phyloP scores from a whole-genome alignment of 2,888 invertebrate genomes.

The Idaea biselata region DNA sequence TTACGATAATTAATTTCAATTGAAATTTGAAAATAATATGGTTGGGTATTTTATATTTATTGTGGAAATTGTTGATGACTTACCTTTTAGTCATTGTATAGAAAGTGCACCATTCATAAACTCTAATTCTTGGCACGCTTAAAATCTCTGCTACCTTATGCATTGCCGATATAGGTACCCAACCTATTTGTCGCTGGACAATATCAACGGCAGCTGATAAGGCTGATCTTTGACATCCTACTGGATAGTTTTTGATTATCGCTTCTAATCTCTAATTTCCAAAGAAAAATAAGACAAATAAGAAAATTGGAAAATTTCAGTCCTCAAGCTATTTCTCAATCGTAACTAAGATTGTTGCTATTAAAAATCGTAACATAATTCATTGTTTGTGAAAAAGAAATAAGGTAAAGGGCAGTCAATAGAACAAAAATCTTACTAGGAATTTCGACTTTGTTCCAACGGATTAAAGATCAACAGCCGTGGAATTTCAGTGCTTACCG shows the following conservation, averaged over 20 bases:
- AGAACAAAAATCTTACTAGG: no score
- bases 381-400: no score
- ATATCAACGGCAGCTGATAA: conserved; percentile 55
- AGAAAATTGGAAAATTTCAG: background rate
- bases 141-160: conserved; percentile 64
- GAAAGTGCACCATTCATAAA: conserved; percentile 68
- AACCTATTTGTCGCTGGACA: conserved; percentile 68
- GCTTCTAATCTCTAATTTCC: conserved; percentile 54
- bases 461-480: no score
- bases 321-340: no score
- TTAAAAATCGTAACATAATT: conserved; percentile 9
- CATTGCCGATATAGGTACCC: conserved; percentile 72
- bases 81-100: conserved; percentile 67
- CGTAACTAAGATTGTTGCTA: no score
- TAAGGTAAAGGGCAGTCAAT: no score
- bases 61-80: background rate
- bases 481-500: conserved; percentile 34
- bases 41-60: no score
- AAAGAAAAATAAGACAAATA: conserved; percentile 9
- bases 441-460: no score
- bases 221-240: conserved; percentile 55
- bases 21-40: no score
- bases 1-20: no score
- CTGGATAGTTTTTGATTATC: conserved; percentile 60
- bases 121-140: conserved; percentile 60